These are phyloP conservation scores for Tribolium castaneum DNA, from an alignment of 1,140 invertebrate genomes.

Conservation along the genomic window DNA sequence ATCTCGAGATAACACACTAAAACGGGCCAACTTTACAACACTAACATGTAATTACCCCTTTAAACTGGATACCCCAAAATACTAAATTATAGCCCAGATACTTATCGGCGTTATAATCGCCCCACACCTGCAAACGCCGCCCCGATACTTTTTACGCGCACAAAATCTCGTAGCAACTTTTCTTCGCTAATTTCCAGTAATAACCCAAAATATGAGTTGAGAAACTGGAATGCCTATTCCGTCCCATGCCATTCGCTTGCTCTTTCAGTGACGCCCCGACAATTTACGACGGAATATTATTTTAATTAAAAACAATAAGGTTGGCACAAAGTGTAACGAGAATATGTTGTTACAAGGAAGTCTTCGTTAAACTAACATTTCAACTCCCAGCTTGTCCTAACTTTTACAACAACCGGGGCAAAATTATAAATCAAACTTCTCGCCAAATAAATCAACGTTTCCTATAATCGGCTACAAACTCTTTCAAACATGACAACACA, in stretches of 20 bases:
- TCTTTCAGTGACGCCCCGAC: conserved; percentile 17
- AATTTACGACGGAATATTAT: conserved; percentile 37
- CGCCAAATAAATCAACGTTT: conserved; percentile 4
- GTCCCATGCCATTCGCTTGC: conserved; percentile 20
- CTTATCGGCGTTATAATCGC: conserved; percentile 16
- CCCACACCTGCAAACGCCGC: background rate
- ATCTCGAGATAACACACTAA: conserved; percentile 35
- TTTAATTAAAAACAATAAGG: conserved; percentile 41
- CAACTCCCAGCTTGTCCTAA: conserved; percentile 3
- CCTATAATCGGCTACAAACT: background rate
- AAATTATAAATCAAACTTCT: conserved; percentile 8
- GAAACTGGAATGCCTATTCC: conserved; percentile 22
- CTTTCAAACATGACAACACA: background rate
- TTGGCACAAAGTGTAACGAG: background rate
- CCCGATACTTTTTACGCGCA: conserved; percentile 12
- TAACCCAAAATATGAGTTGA: conserved; percentile 30
- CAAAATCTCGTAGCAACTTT: conserved; percentile 4
- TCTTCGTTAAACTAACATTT: conserved; percentile 5
- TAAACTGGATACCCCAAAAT: conserved; percentile 31
- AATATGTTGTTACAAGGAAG: conserved; percentile 16
- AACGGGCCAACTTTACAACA: conserved; percentile 20
- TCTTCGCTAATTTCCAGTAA: conserved; percentile 27
- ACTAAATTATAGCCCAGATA: conserved; percentile 21
- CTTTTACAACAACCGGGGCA: background rate
- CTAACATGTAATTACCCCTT: conserved; percentile 26